Evolutionary conservation across 2,888 invertebrate genomes (phyloP).

Genomic region (Drosophila birchii): DNA sequence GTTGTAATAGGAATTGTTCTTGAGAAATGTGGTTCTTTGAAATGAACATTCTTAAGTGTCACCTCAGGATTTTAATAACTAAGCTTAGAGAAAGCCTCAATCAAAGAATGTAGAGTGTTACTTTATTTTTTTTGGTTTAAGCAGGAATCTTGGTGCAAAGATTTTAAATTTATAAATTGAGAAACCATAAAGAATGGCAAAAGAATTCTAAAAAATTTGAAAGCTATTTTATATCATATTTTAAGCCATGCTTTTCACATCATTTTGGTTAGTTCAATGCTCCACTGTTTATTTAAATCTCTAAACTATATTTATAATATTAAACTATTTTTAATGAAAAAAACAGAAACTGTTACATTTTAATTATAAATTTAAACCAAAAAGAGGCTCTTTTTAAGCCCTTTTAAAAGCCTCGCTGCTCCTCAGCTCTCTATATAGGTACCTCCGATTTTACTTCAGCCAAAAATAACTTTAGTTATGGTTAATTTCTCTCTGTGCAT

Average conservation of each 20-base stretch:
- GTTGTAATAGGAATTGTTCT: background rate
- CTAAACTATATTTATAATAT: background rate
- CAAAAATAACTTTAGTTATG: background rate
- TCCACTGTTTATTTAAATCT: background rate
- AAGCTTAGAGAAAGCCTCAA: background rate
- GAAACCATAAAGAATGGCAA: background rate
- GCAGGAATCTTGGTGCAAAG: background rate
- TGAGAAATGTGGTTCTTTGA: background rate
- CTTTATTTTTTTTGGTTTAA: background rate
- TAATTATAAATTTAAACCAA: background rate
- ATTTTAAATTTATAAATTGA: background rate
- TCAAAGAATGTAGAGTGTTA: background rate
- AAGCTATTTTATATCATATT: background rate
- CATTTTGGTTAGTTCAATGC: background rate
- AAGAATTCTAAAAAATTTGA: background rate
- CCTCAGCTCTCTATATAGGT: too few relatives aligned
- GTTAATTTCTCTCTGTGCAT: slow-evolving; percentile 13
- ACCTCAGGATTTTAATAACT: background rate
- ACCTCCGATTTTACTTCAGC: too few relatives aligned
- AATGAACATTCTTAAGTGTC: background rate
- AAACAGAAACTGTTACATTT: too few relatives aligned
- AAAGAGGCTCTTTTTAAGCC: accelerated
- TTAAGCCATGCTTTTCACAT: background rate
- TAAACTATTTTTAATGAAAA: background rate
- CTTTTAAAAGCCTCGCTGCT: background rate